Percentiles rank a stretch among this genome's conserved stretches.
These are phyloP conservation scores for Sebastes hopkinsi DNA, from an alignment of 2,797 vertebrate species.

Conservation along the genomic window DNA sequence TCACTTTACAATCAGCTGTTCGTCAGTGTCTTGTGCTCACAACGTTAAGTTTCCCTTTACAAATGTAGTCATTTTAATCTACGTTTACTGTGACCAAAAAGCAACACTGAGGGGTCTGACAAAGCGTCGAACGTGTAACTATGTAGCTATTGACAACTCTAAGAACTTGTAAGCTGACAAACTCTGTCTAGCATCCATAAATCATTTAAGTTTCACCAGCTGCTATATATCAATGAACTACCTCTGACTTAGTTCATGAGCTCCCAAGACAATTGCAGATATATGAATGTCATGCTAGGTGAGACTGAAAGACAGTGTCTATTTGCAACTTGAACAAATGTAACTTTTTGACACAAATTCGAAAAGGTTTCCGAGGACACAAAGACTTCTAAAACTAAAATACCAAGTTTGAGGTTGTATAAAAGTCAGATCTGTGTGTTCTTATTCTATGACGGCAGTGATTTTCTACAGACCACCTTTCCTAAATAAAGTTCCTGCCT, in stretches of 20 bases:
- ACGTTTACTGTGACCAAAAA: too few relatives aligned
- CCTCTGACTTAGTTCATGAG: not conserved
- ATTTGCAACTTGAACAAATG: not conserved
- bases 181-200: not conserved
- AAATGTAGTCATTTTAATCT: too few relatives aligned
- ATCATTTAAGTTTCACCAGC: not conserved
- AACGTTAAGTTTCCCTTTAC: too few relatives aligned
- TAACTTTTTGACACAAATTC: not conserved
- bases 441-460: not conserved
- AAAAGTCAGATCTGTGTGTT: not conserved
- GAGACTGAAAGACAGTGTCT: not conserved
- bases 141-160: not conserved
- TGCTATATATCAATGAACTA: not conserved
- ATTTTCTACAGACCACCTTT: not conserved
- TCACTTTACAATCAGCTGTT: too few relatives aligned
- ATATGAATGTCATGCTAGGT: not conserved
- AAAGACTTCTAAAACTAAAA: not conserved
- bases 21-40: too few relatives aligned
- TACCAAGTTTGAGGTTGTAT: not conserved
- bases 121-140: not conserved
- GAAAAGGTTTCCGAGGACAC: not conserved
- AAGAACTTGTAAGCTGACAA: not conserved
- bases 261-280: not conserved
- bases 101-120: too few relatives aligned
- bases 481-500: not conserved